Conservation (phyloP, 1,140 invertebrate species). For the Anoplophora glabripennis region DNA sequence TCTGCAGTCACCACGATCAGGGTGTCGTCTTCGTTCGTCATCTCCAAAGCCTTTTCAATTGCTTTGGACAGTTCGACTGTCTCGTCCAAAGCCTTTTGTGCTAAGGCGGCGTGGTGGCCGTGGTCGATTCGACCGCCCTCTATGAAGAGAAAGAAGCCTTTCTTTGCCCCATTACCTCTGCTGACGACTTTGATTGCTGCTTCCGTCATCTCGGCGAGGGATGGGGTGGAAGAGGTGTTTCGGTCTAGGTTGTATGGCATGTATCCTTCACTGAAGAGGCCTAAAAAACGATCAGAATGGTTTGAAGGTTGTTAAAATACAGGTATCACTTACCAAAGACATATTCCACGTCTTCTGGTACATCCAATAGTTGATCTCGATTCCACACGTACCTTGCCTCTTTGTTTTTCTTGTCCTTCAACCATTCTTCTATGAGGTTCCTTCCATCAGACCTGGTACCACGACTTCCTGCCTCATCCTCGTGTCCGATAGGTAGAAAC, state of each 20-base stretch:
- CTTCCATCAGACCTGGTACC: constrained; percentile 50
- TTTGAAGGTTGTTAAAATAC: too few relatives aligned
- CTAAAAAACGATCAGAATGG: constrained; percentile 51
- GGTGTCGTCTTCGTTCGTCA: constrained; percentile 55
- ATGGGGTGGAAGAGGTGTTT: constrained; percentile 57
- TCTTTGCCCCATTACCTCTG: constrained; percentile 52
- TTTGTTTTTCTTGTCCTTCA: constrained; percentile 43
- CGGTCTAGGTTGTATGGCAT: constrained; percentile 59
- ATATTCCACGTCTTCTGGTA: constrained; percentile 53
- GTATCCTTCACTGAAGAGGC: constrained; percentile 56
- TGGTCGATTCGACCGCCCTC: constrained; percentile 74
- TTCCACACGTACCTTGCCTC: constrained; percentile 61
- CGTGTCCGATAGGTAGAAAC: constrained; percentile 62
- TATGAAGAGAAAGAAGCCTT: constrained; percentile 70
- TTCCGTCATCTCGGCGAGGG: constrained; percentile 76
- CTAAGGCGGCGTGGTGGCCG: constrained; percentile 66
- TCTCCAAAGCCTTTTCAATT: constrained; percentile 55
- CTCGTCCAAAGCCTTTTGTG: constrained; percentile 65
- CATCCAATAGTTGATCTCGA: constrained; percentile 52
- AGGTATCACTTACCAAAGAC: constrained; percentile 53
- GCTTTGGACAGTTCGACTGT: constrained; percentile 68
- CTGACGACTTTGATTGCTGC: constrained; percentile 73
- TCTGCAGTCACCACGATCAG: constrained; percentile 66
- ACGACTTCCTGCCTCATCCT: constrained; percentile 52
- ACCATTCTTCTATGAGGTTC: constrained; percentile 55